These are phyloP conservation scores for Cepaea nemoralis DNA, from an alignment of 1,140 invertebrate species.

Conservation along the genomic window DNA sequence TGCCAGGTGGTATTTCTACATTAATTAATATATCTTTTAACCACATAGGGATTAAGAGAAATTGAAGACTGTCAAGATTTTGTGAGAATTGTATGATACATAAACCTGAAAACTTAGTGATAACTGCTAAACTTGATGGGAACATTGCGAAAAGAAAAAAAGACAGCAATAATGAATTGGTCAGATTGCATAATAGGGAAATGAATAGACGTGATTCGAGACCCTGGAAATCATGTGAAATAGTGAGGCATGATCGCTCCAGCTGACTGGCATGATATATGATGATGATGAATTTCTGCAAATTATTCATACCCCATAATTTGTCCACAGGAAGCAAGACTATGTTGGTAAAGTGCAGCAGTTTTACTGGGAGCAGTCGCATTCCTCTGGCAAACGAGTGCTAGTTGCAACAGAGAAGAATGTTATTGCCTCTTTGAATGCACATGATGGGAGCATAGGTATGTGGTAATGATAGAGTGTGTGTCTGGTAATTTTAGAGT, in stretches of 20 bases:
- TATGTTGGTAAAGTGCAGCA: constrained; percentile 87
- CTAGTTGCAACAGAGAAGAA: constrained; percentile 90
- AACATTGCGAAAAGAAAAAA: neutral
- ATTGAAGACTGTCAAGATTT: too few relatives aligned
- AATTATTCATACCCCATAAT: constrained; percentile 50
- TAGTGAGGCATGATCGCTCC: neutral
- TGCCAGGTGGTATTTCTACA: too few relatives aligned
- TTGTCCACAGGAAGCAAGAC: constrained; percentile 81
- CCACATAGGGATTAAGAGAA: too few relatives aligned
- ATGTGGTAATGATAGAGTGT: too few relatives aligned
- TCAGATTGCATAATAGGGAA: neutral
- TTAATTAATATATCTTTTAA: too few relatives aligned
- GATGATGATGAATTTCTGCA: constrained; percentile 21
- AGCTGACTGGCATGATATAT: neutral
- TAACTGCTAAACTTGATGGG: too few relatives aligned
- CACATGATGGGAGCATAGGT: constrained; percentile 80
- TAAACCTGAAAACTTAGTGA: too few relatives aligned
- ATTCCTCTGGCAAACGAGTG: constrained; percentile 81
- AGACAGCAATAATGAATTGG: neutral
- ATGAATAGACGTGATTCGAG: neutral
- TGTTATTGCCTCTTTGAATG: constrained; percentile 86
- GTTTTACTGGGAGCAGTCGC: constrained; percentile 81
- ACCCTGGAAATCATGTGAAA: too few relatives aligned
- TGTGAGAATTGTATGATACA: too few relatives aligned
- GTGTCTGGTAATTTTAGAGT: neutral